A percentile compares a stretch with the other conserved stretches of the same genome.
These are phyloP conservation scores for Celastrina argiolus DNA, from an alignment of 2,888 invertebrate genomes.

Conservation along the genomic window DNA sequence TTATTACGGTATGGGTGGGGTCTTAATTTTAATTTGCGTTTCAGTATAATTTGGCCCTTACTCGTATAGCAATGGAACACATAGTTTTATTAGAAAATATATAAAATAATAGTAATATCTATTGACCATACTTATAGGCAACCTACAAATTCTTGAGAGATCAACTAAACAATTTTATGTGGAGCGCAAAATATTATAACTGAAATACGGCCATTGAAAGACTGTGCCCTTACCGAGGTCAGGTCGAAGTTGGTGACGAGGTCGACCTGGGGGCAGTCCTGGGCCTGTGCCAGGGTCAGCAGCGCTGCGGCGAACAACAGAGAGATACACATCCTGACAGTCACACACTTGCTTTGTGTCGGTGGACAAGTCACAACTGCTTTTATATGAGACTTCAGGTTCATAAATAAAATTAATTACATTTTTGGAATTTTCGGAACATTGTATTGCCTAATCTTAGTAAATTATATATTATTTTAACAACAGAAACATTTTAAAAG, in stretches of 20 bases:
- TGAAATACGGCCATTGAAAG: too few relatives aligned
- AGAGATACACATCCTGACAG: background rate
- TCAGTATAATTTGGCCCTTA: too few relatives aligned
- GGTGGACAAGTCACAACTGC: background rate
- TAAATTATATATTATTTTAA: too few relatives aligned
- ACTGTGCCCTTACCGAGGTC: background rate
- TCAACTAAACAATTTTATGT: too few relatives aligned
- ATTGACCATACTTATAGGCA: too few relatives aligned
- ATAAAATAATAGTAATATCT: too few relatives aligned
- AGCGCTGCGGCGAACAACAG: background rate
- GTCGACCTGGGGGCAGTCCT: background rate
- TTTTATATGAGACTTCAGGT: background rate
- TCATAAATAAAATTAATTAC: background rate
- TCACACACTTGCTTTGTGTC: background rate
- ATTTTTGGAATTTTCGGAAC: background rate
- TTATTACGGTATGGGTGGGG: too few relatives aligned
- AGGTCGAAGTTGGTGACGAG: slow-evolving; percentile 1
- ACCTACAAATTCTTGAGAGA: too few relatives aligned
- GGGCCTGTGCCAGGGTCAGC: background rate
- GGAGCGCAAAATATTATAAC: too few relatives aligned
- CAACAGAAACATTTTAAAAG: background rate
- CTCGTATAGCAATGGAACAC: too few relatives aligned
- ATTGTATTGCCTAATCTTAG: background rate
- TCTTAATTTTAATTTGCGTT: too few relatives aligned
- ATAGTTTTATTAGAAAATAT: too few relatives aligned